A percentile compares a stretch with the other conserved stretches of the same genome.
phyloP scores from a whole-genome alignment of 1,140 invertebrate species.

The Atta cephalotes region DNA sequence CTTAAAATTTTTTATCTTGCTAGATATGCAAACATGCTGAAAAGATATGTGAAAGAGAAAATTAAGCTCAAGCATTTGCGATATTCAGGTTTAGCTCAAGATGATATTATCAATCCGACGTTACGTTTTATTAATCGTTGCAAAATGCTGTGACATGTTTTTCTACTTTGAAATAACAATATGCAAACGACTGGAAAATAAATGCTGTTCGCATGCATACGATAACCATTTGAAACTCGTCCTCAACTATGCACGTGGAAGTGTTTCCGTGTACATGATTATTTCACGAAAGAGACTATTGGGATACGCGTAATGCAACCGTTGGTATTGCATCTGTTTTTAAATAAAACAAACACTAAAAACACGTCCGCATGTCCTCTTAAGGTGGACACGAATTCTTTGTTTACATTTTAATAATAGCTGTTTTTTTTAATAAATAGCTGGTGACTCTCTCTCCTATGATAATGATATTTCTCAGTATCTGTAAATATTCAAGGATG shows the following conservation, averaged over 20 bases:
- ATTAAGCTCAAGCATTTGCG: background rate
- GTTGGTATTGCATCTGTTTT: background rate
- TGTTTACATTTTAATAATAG: conserved; percentile 25
- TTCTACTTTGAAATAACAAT: conserved; percentile 40
- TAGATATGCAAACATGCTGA: background rate
- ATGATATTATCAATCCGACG: background rate
- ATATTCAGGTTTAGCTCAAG: background rate
- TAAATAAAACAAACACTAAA: conserved; percentile 16
- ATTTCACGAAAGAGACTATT: conserved; percentile 43
- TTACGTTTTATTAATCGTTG: conserved; percentile 4
- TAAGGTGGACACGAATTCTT: background rate
- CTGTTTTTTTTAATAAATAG: too few species aligned
- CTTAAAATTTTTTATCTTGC: too few species aligned
- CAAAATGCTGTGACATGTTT: conserved; percentile 15
- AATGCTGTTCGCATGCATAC: background rate
- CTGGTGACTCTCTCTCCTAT: background rate
- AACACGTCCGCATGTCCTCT: background rate
- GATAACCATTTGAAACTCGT: conserved; percentile 45
- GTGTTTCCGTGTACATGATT: conserved; percentile 53
- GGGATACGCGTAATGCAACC: conserved; percentile 15
- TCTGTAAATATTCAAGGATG: background rate
- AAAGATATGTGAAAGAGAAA: background rate
- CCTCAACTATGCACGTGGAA: background rate
- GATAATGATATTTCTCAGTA: background rate
- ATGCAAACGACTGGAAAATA: conserved; percentile 1